Evolutionary conservation across 2,888 invertebrate genomes (phyloP).

Genomic region (Callyntrura guangdongensis): DNA sequence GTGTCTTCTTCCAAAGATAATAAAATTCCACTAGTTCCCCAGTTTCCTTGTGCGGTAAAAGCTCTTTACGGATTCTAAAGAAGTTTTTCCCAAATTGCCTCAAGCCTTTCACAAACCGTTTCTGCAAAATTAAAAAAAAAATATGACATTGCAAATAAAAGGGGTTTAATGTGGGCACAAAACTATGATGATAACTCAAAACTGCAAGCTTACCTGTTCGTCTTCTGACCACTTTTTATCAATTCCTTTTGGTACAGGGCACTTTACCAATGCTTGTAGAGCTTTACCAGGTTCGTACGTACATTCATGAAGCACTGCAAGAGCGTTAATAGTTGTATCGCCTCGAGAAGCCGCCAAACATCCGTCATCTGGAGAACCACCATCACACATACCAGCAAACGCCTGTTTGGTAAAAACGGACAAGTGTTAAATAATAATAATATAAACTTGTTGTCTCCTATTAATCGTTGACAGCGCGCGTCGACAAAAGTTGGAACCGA

Average conservation of each 20-base stretch:
- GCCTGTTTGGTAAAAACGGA: constrained; percentile 87
- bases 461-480: neutral
- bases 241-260: constrained; percentile 98
- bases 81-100: constrained; percentile 98
- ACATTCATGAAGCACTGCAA: constrained; percentile 98
- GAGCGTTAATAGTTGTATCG: constrained; percentile 98
- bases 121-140: constrained; percentile 86
- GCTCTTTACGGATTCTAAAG: constrained; percentile 98
- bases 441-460: neutral
- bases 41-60: constrained; percentile 98
- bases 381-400: constrained; percentile 98
- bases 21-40: constrained; percentile 99
- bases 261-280: constrained; percentile 97
- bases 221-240: constrained; percentile 99
- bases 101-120: constrained; percentile 99
- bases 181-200: too few relatives aligned
- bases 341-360: constrained; percentile 98
- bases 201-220: constrained; percentile 91
- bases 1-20: constrained; percentile 99
- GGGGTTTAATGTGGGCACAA: too few relatives aligned
- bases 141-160: too few relatives aligned
- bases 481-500: neutral
- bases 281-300: constrained; percentile 99
- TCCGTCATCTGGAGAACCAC: constrained; percentile 98
- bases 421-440: too few relatives aligned